Percentiles rank a stretch among this genome's conserved stretches.
Conservation (phyloP, 1,140 invertebrate genomes). For the Cyclargus thomasi region DNA sequence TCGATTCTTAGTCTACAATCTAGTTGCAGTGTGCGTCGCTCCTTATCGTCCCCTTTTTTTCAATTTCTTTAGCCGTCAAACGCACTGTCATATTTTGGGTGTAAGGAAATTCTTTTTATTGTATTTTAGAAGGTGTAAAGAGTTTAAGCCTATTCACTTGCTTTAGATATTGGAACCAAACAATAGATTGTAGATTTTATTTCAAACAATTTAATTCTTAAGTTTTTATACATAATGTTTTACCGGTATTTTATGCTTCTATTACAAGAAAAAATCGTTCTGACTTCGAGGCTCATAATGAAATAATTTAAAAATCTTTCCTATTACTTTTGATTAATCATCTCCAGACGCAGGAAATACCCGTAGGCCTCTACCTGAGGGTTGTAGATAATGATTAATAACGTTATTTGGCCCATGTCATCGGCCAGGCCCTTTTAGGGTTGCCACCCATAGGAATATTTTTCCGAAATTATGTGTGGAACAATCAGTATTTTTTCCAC, state of each 20-base stretch:
- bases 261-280: too few relatives aligned
- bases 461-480: not conserved
- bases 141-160: not conserved
- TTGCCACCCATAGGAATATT: not conserved
- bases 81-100: conserved; percentile 26
- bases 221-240: too few relatives aligned
- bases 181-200: too few relatives aligned
- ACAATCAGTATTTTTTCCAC: not conserved
- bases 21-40: not conserved
- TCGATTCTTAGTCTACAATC: too few relatives aligned
- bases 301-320: not conserved
- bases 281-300: not conserved
- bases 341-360: conserved; percentile 46
- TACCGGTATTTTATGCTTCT: too few relatives aligned
- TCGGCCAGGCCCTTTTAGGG: conserved; percentile 37
- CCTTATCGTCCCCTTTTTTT: conserved; percentile 20
- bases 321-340: conserved; percentile 46
- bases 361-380: conserved; percentile 14
- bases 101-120: conserved; percentile 24
- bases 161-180: not conserved
- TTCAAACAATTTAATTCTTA: too few relatives aligned
- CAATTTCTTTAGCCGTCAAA: conserved; percentile 27
- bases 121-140: conserved; percentile 28
- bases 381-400: conserved; percentile 66
- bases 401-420: conserved; percentile 62